Percentiles rank a stretch among this genome's conserved stretches.
These are phyloP conservation scores for Vultur gryphus DNA, from an alignment of 2,797 vertebrate species.

Conservation along the genomic window DNA sequence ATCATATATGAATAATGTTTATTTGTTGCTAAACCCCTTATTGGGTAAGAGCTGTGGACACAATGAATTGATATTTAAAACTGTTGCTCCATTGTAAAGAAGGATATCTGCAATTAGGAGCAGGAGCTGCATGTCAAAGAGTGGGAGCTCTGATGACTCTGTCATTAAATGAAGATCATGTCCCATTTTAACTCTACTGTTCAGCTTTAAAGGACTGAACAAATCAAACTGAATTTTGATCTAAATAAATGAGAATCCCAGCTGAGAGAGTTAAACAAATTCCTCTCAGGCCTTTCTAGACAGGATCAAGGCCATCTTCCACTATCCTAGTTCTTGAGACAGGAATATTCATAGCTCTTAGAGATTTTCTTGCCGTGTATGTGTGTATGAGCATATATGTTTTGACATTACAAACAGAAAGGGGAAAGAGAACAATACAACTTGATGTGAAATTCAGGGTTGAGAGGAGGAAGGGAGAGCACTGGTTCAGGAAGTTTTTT, in stretches of 20 bases:
- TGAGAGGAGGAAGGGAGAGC: constrained; percentile 1
- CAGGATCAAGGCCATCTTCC: not conserved
- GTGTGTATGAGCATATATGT: not conserved
- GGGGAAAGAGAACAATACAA: not conserved
- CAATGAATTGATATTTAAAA: not conserved
- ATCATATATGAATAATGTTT: not conserved
- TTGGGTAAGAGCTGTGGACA: not conserved
- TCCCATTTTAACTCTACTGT: not conserved
- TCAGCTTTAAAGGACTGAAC: not conserved
- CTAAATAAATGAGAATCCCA: constrained; percentile 1
- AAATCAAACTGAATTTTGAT: constrained; percentile 22
- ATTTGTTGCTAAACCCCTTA: not conserved
- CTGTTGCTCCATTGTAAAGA: not conserved
- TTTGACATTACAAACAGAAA: not conserved
- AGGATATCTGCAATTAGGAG: not conserved
- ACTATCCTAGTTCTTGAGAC: not conserved
- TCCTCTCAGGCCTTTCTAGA: not conserved
- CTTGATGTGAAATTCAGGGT: constrained; percentile 8
- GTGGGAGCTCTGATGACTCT: not conserved
- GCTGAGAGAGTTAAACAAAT: not conserved
- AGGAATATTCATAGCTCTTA: not conserved
- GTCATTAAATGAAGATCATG: not conserved
- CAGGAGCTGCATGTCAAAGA: not conserved
- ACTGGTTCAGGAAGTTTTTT: constrained; percentile 39
- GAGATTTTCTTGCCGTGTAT: not conserved